Evolutionary conservation across 2,113 vertebrate genomes (phyloP).

Genomic region (Heliornis fulica): DNA sequence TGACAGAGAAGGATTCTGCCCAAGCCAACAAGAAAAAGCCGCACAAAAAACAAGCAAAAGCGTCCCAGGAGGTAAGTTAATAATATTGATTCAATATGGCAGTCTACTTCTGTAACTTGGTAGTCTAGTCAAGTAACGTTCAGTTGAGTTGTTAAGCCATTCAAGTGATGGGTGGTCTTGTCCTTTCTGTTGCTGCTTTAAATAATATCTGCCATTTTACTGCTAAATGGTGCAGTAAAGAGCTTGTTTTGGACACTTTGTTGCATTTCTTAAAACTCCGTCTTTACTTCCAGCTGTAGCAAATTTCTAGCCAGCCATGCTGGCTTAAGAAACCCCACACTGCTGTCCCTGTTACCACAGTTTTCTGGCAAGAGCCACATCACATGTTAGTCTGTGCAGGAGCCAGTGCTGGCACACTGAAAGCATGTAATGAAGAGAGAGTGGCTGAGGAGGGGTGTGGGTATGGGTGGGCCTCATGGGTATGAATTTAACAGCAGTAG

Average conservation of each 20-base stretch:
- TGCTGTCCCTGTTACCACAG: not conserved
- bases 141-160: not conserved
- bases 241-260: not conserved
- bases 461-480: not conserved
- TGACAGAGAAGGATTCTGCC: constrained; percentile 94
- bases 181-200: not conserved
- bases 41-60: constrained; percentile 97
- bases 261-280: not conserved
- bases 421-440: not conserved
- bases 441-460: not conserved
- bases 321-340: not conserved
- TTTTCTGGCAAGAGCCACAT: not conserved
- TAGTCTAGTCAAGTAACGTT: not conserved
- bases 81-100: not conserved
- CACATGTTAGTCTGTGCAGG: not conserved
- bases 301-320: not conserved
- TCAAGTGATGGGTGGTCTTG: not conserved
- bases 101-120: not conserved
- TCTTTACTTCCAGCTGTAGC: not conserved
- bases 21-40: constrained; percentile 97
- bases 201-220: not conserved
- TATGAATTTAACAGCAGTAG: not conserved
- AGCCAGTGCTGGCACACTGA: not conserved
- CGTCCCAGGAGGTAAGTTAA: constrained; percentile 89
- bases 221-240: not conserved